Percentiles rank a stretch among this genome's conserved stretches.
These are phyloP conservation scores for Misgurnus mizolepis DNA, from an alignment of 2,113 vertebrate genomes.

Conservation along the genomic window DNA sequence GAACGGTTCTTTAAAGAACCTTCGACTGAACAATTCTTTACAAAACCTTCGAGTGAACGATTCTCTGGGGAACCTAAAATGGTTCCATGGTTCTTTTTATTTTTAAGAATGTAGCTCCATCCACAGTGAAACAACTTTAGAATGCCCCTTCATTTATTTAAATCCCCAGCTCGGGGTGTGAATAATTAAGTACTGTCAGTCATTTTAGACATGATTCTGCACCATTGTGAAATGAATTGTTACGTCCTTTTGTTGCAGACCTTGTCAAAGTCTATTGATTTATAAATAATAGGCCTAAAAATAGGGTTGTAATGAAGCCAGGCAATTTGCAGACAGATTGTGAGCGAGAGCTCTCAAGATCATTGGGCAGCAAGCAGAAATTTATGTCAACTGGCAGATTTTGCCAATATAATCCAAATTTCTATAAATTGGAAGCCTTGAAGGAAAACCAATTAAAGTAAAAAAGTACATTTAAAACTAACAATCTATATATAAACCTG, in stretches of 20 bases:
- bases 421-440: background rate
- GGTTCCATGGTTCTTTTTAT: no score
- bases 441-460: no score
- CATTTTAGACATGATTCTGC: conserved; percentile 8
- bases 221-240: conserved; percentile 1
- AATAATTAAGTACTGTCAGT: background rate
- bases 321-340: conserved; percentile 34
- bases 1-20: no score
- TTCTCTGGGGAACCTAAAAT: no score
- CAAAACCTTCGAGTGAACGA: no score
- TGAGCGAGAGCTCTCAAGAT: conserved; percentile 7
- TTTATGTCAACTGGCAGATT: conserved; percentile 27
- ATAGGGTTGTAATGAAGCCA: conserved; percentile 40
- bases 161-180: no score
- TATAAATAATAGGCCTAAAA: conserved; percentile 22
- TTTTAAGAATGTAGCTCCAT: no score
- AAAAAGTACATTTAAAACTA: no score
- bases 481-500: no score
- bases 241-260: conserved; percentile 12
- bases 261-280: conserved; percentile 33
- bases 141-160: no score
- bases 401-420: conserved; percentile 10
- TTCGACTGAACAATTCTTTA: no score
- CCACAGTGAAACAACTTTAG: no score
- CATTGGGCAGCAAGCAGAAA: conserved; percentile 13